These are phyloP conservation scores for Paradoxurus hermaphroditus DNA, from an alignment of 2,113 vertebrate species.

Conservation along the genomic window DNA sequence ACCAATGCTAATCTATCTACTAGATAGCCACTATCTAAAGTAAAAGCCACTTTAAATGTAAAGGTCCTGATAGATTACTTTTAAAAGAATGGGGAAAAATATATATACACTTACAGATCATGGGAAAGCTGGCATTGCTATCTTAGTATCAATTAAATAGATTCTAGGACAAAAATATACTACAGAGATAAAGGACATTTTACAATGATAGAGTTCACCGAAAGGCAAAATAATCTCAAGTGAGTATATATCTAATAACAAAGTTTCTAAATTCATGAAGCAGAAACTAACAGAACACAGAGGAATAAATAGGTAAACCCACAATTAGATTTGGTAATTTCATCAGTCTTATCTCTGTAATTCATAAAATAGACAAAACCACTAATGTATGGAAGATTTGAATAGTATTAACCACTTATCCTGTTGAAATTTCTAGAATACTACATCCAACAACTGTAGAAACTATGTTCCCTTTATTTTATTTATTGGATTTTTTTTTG, in stretches of 20 bases:
- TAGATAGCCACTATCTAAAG: too few relatives aligned
- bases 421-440: neutral
- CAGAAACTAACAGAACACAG: neutral
- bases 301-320: neutral
- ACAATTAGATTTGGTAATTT: neutral
- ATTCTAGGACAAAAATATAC: neutral
- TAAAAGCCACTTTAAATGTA: neutral
- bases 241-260: neutral
- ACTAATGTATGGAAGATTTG: neutral
- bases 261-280: neutral
- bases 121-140: neutral
- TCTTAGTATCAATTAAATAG: neutral
- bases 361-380: neutral
- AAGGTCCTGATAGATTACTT: neutral
- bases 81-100: neutral
- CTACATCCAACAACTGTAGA: neutral
- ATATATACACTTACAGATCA: neutral
- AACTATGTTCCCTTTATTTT: neutral
- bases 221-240: neutral
- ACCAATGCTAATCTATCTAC: neutral
- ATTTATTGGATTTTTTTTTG: too few relatives aligned
- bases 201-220: neutral
- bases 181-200: neutral
- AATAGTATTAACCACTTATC: neutral
- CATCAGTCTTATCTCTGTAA: neutral